Percentiles rank a stretch among this genome's conserved stretches.
phyloP scores from a whole-genome alignment of 2,797 vertebrate genomes.

The Enteromius afrohamiltoni region DNA sequence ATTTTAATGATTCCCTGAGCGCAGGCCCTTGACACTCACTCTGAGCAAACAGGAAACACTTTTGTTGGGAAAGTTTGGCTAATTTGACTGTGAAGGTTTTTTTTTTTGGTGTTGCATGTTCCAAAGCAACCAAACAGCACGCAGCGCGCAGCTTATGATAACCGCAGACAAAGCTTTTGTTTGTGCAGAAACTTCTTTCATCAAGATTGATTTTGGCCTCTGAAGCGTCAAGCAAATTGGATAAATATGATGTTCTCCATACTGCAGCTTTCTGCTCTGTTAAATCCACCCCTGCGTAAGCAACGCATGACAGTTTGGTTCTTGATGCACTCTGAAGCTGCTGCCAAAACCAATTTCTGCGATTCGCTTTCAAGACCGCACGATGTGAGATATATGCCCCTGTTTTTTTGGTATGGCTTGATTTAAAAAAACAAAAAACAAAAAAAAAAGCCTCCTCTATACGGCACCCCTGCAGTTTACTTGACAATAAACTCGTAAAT shows the following conservation, averaged over 20 bases:
- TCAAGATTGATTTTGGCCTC: slow-evolving; percentile 47
- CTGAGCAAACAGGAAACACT: slow-evolving; percentile 49
- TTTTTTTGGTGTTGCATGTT: background rate
- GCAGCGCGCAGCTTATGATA: background rate
- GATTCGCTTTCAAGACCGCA: slow-evolving; percentile 4
- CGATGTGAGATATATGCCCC: slow-evolving; percentile 15
- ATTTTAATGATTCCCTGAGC: slow-evolving; percentile 38
- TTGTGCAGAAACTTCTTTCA: slow-evolving; percentile 24
- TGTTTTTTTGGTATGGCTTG: background rate
- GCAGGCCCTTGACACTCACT: slow-evolving; percentile 26
- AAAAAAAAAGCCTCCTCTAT: background rate
- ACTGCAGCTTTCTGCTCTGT: slow-evolving; percentile 17
- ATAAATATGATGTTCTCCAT: slow-evolving; percentile 32
- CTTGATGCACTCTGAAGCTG: slow-evolving; percentile 34
- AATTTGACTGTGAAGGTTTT: slow-evolving; percentile 11
- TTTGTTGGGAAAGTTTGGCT: slow-evolving; percentile 39
- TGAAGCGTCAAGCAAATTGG: background rate
- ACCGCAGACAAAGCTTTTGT: slow-evolving; percentile 26
- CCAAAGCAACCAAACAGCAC: slow-evolving; percentile 39
- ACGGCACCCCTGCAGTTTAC: background rate
- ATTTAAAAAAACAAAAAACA: background rate
- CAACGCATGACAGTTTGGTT: background rate
- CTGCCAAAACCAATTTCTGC: slow-evolving; percentile 46
- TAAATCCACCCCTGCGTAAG: slow-evolving; percentile 24
- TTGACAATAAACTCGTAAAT: slow-evolving; percentile 35